phyloP scores from a whole-genome alignment of 2,797 vertebrate species.

The Sitta carolinensis region DNA sequence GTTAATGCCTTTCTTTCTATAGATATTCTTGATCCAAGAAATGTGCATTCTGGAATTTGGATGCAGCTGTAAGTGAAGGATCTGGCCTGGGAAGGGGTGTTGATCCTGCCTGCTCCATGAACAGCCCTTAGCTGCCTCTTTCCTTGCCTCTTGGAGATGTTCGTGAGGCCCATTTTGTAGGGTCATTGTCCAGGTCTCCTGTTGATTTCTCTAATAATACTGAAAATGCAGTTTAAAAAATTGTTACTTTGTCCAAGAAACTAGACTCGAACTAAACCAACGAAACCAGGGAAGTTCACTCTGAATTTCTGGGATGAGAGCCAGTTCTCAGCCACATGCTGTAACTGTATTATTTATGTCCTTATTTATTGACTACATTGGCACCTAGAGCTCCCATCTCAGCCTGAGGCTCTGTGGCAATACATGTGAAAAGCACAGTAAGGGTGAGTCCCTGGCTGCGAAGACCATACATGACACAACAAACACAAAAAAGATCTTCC shows the following conservation, averaged over 20 bases:
- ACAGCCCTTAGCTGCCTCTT: background rate
- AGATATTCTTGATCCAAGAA: background rate
- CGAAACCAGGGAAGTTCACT: constrained; percentile 28
- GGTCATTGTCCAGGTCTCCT: background rate
- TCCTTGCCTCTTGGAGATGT: background rate
- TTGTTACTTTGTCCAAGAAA: background rate
- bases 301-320: constrained; percentile 46
- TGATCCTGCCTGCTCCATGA: background rate
- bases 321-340: constrained; percentile 46
- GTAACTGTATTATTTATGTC: constrained; percentile 50
- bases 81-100: background rate
- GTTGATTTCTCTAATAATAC: background rate
- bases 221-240: background rate
- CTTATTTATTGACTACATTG: constrained; percentile 60
- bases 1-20: background rate
- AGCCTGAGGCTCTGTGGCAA: background rate
- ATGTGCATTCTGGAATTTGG: background rate
- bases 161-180: background rate
- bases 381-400: constrained; percentile 31
- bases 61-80: background rate
- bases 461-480: background rate
- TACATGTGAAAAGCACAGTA: background rate
- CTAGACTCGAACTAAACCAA: constrained; percentile 10
- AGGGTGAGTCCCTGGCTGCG: background rate
- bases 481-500: background rate